phyloP scores from a whole-genome alignment of 64 coral and sea anemone species.

The Orbicella faveolata region DNA sequence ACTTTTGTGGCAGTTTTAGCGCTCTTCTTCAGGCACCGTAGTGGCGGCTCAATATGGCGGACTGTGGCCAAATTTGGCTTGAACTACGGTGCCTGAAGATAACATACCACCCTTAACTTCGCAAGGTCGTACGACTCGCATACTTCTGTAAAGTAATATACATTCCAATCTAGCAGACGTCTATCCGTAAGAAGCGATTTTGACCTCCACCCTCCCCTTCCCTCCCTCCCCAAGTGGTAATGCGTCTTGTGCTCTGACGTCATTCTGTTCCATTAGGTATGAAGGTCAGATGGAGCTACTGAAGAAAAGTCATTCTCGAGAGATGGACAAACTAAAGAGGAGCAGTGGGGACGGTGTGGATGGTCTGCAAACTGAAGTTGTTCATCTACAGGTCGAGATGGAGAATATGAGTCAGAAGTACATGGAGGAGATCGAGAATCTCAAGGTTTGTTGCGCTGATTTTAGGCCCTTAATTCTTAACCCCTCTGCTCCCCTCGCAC shows the following conservation, averaged over 20 bases:
- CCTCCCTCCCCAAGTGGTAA: no score
- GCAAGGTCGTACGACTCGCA: no score
- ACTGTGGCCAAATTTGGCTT: no score
- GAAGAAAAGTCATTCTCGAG: conserved; percentile 88
- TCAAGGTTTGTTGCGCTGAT: conserved; percentile 32
- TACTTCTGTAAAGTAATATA: no score
- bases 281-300: conserved; percentile 90
- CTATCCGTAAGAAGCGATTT: no score
- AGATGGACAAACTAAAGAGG: conserved; percentile 87
- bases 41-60: no score
- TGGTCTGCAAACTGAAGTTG: conserved; percentile 74
- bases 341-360: conserved; percentile 64
- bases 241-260: neutral
- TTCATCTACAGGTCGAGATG: conserved; percentile 85
- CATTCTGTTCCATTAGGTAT: conserved; percentile 41
- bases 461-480: neutral
- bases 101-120: no score
- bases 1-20: no score
- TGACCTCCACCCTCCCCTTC: no score
- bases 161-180: no score
- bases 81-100: no score
- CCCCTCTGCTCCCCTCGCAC: neutral
- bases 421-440: conserved; percentile 83
- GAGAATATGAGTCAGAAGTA: conserved; percentile 86
- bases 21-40: no score